A percentile compares a stretch with the other conserved stretches of the same genome.
phyloP scores from a whole-genome alignment of 1,140 invertebrate species.

The Sycophaga agraensis region DNA sequence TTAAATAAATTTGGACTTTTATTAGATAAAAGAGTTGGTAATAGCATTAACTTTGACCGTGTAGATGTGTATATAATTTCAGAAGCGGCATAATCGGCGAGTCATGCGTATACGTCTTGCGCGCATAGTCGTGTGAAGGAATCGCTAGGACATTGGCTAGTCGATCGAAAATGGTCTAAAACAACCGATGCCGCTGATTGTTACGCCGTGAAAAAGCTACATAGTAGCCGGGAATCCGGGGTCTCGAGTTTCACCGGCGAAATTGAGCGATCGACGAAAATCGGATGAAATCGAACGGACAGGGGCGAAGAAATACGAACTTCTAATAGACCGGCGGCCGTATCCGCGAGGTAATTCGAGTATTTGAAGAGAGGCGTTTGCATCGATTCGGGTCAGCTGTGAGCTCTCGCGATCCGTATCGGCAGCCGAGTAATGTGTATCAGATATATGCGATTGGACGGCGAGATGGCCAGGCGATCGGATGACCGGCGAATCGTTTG shows the following conservation, averaged over 20 bases:
- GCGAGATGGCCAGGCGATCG: background rate
- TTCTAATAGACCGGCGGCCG: too few relatives aligned
- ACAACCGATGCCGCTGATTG: background rate
- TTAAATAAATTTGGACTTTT: too few relatives aligned
- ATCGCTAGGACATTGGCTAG: background rate
- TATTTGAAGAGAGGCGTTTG: background rate
- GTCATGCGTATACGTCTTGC: background rate
- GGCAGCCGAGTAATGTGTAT: background rate
- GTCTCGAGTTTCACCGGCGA: slow-evolving; percentile 3
- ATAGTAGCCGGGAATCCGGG: background rate
- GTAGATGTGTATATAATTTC: too few relatives aligned
- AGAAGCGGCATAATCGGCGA: too few relatives aligned
- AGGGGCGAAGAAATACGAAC: too few relatives aligned
- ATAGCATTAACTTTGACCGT: too few relatives aligned
- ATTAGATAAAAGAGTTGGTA: too few relatives aligned
- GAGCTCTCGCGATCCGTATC: slow-evolving; percentile 9
- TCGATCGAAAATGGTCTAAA: background rate
- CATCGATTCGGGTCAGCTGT: slow-evolving; percentile 7
- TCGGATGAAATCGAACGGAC: background rate
- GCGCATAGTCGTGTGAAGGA: background rate
- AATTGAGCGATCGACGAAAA: slow-evolving; percentile 7
- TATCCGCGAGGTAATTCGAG: slow-evolving; percentile 6
- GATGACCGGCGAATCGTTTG: slow-evolving; percentile 17
- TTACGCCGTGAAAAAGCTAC: slow-evolving; percentile 1
- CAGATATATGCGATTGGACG: background rate